Evolutionary conservation across 2,113 vertebrate genomes (phyloP).

Genomic region (Microcebus ravelobensis): DNA sequence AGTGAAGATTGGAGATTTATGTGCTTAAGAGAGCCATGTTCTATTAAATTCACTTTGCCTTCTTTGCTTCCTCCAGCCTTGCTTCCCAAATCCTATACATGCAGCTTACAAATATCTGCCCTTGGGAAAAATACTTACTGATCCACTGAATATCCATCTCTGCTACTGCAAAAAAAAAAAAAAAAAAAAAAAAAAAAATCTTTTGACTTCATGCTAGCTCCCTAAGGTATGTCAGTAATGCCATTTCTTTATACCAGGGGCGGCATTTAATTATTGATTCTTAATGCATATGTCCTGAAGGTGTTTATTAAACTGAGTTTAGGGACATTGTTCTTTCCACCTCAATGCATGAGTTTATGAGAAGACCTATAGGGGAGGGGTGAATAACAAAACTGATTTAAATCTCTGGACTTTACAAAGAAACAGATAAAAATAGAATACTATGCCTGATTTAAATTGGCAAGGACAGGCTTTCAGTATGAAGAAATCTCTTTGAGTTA

Average conservation of each 20-base stretch:
- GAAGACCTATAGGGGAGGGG: background rate
- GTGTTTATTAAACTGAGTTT: conserved; percentile 65
- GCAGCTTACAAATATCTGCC: conserved; percentile 58
- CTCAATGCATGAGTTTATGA: conserved; percentile 66
- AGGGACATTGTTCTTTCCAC: conserved; percentile 64
- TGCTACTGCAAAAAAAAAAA: conserved; percentile 31
- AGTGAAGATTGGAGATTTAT: conserved; percentile 46
- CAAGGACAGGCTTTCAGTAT: conserved; percentile 52
- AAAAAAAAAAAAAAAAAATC: background rate
- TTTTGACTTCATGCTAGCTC: conserved; percentile 15
- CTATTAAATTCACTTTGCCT: conserved; percentile 45
- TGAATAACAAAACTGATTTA: conserved; percentile 67
- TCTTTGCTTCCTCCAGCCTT: conserved; percentile 30
- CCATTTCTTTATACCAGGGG: conserved; percentile 53
- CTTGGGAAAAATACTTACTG: conserved; percentile 67
- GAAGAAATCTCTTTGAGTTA: conserved; percentile 61
- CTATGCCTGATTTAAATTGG: conserved; percentile 70
- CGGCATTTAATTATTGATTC: conserved; percentile 65
- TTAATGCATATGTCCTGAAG: conserved; percentile 51
- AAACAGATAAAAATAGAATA: conserved; percentile 72
- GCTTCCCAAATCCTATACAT: conserved; percentile 50
- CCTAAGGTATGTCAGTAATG: conserved; percentile 35
- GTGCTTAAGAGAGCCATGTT: conserved; percentile 28
- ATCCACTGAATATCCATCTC: conserved; percentile 64
- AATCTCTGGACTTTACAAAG: conserved; percentile 71